Conservation (phyloP, 2,797 vertebrate species). For the Ctenopoma multispine region DNA sequence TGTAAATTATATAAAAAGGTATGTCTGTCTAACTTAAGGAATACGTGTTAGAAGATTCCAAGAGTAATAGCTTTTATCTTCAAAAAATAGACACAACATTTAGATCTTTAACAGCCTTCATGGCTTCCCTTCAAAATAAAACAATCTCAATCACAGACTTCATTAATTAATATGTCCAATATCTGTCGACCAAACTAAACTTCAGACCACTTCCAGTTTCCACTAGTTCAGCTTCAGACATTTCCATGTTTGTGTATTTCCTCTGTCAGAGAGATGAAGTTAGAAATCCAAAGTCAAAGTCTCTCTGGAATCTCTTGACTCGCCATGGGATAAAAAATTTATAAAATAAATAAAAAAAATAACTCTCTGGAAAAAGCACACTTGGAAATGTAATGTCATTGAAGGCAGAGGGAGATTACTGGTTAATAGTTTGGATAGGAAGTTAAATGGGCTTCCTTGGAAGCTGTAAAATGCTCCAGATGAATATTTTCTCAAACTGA, state of each 20-base stretch:
- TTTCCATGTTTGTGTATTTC: constrained; percentile 43
- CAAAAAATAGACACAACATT: constrained; percentile 30
- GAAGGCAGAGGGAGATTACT: constrained; percentile 17
- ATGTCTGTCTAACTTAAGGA: constrained; percentile 20
- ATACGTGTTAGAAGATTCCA: constrained; percentile 19
- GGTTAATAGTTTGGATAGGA: constrained; percentile 7
- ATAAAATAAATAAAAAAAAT: constrained; percentile 31
- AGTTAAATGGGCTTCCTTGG: neutral
- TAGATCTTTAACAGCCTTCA: constrained; percentile 30
- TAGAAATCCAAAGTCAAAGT: constrained; percentile 33
- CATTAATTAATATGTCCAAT: constrained; percentile 58
- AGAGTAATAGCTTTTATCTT: constrained; percentile 29
- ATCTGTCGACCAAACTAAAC: constrained; percentile 50
- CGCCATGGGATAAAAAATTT: constrained; percentile 28
- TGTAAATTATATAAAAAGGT: constrained; percentile 30
- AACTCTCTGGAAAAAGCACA: constrained; percentile 38
- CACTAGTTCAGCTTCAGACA: constrained; percentile 40
- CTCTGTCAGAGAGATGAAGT: constrained; percentile 41
- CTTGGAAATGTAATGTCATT: constrained; percentile 29
- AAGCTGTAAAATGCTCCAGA: constrained; percentile 5
- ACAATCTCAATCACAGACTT: constrained; percentile 62
- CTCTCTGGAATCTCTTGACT: constrained; percentile 33
- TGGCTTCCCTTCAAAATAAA: constrained; percentile 47
- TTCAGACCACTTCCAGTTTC: constrained; percentile 60
- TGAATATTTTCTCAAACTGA: too few species aligned